Base-by-base conservation (phyloP, 2,888 invertebrate species). In the Parnassius apollo region DNA sequence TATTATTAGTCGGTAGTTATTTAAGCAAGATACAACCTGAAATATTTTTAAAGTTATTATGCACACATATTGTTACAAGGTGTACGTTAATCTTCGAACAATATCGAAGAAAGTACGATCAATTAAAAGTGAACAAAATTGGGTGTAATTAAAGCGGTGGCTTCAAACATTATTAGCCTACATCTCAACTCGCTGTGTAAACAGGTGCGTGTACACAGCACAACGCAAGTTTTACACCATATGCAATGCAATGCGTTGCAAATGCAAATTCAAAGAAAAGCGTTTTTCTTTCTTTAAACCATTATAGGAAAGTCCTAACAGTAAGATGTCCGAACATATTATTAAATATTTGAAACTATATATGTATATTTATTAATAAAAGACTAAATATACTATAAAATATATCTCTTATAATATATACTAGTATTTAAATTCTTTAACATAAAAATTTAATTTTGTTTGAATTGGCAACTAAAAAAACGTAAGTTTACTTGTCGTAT, bases 161-260 rank as follows among this genome's bases (percentile, higher is more conserved):
- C 59, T 44, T 62, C 65, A 66, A 57, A 66, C 69, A 64, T 66
- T 71, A 73, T 66, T 71, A 73, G 66, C 73, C 66, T 52, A 65
- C 62, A 69, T 71, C 64, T 65, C 64, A 51, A 18, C 44, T 7
- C 51, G 42, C 52, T 48, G 66, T 70, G 68, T 73, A 62, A 65
- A 69, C 73, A 73, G 69, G 68, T 72, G 72, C 56, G 67, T 63
- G 65, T 62, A 64, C 63, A 58, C n/a, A 2, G 49, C 12, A 48
- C 53, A 2, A 13, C 62, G n/a, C 57, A 58, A 58, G 53, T 62
- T 57, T 44, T 22, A 52, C 51, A 53, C 42, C 49, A 57, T 42
- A 2, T 18, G 9, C 50, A 18, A 12, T n/a, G 35, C n/a, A n/a
- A n/a, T n/a, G n/a, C n/a, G n/a, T n/a, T n/a, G n/a, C n/a, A n/a